Percentiles rank a stretch among this genome's conserved stretches.
phyloP scores from a whole-genome alignment of 2,113 vertebrate species.

The Colinus virginianus region DNA sequence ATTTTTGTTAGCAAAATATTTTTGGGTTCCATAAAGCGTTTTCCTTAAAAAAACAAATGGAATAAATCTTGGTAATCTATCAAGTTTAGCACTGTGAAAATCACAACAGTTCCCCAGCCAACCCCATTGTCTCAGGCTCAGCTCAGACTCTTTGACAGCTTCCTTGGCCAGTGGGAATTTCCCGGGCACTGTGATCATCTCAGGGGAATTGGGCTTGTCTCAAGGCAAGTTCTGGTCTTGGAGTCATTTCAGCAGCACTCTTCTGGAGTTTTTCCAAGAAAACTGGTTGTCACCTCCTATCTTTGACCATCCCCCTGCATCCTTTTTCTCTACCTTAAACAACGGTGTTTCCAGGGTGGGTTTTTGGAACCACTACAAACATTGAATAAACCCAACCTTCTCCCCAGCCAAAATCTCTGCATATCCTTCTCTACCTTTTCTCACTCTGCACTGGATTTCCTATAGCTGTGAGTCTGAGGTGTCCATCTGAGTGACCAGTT shows the following conservation, averaged over 20 bases:
- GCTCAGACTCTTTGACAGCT: not conserved
- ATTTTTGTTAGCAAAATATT: slow-evolving; percentile 61
- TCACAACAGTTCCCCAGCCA: slow-evolving; percentile 36
- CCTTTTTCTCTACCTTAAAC: not conserved
- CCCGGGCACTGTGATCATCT: not conserved
- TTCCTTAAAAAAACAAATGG: slow-evolving; percentile 54
- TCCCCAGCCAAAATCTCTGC: not conserved
- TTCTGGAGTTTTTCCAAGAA: not conserved
- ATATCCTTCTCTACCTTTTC: not conserved
- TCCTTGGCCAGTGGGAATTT: not conserved
- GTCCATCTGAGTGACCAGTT: not conserved
- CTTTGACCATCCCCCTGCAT: not conserved
- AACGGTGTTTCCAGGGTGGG: not conserved
- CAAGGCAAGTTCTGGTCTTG: fast-evolving
- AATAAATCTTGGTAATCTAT: slow-evolving; percentile 63
- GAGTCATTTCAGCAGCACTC: not conserved
- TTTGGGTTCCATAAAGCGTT: slow-evolving; percentile 63
- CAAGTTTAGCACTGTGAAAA: slow-evolving; percentile 47
- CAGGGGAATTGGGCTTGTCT: not conserved
- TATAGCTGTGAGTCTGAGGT: not conserved
- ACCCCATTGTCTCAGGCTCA: slow-evolving; percentile 10
- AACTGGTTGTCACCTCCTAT: not conserved
- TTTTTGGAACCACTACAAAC: not conserved
- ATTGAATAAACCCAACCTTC: not conserved
- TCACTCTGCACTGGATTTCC: not conserved